phyloP scores from a whole-genome alignment of 2,113 vertebrate species.

The Neodon shergylaensis region DNA sequence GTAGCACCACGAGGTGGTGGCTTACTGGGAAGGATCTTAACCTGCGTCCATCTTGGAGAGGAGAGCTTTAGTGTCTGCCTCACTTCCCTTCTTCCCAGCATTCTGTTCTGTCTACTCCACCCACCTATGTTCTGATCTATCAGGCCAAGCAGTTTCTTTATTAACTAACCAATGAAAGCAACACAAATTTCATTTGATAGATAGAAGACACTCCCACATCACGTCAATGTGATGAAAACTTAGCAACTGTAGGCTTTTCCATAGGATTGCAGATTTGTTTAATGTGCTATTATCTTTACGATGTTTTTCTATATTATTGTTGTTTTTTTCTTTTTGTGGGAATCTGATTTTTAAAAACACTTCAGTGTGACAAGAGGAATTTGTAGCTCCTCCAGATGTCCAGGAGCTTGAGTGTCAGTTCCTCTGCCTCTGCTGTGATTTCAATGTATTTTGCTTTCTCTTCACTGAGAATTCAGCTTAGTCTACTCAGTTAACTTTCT shows the following conservation, averaged over 20 bases:
- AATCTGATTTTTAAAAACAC: background rate
- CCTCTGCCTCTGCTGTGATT: background rate
- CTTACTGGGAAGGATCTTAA: too few relatives aligned
- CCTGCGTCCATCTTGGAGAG: too few relatives aligned
- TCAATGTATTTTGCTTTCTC: slow-evolving; percentile 33
- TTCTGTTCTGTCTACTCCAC: too few relatives aligned
- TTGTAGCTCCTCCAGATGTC: background rate
- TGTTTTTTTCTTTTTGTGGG: background rate
- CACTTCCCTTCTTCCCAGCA: too few relatives aligned
- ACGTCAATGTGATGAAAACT: background rate
- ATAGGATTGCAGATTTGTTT: background rate
- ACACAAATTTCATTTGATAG: too few relatives aligned
- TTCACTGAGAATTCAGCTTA: background rate
- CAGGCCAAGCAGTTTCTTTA: too few relatives aligned
- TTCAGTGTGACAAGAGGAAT: background rate
- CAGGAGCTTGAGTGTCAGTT: background rate
- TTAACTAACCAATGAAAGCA: too few relatives aligned
- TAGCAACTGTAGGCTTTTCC: background rate
- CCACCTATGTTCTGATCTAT: too few relatives aligned
- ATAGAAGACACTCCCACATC: too few relatives aligned
- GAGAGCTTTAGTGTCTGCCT: too few relatives aligned
- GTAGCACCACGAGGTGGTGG: too few relatives aligned
- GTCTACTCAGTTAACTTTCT: background rate
- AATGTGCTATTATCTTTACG: background rate
- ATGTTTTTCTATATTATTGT: background rate